phyloP scores from a whole-genome alignment of 2,797 vertebrate genomes.

The Anas acuta region DNA sequence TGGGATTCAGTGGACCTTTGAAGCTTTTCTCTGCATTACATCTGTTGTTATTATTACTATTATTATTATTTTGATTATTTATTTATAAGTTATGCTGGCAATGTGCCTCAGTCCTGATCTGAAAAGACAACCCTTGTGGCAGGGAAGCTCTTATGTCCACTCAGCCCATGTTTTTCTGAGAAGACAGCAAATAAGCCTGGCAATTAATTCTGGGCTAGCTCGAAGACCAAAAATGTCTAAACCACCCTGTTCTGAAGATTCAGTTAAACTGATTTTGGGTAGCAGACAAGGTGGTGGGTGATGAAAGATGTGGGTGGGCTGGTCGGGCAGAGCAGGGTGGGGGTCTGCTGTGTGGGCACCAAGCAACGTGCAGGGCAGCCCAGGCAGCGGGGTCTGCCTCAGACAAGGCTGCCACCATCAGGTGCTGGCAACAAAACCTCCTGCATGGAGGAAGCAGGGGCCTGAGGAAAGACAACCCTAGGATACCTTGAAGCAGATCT shows the following conservation, averaged over 20 bases:
- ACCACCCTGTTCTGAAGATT: neutral
- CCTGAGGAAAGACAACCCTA: neutral
- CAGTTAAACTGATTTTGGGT: neutral
- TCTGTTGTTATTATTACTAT: no score
- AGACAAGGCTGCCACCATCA: neutral
- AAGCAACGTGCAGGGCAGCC: no score
- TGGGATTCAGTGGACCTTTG: neutral
- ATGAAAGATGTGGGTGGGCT: rapidly evolving
- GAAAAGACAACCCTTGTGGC: neutral
- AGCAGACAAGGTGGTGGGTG: rapidly evolving
- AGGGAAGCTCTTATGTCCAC: neutral
- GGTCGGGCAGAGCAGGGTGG: neutral
- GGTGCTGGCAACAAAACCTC: neutral
- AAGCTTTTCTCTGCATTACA: neutral
- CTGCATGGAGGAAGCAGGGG: neutral
- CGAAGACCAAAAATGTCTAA: neutral
- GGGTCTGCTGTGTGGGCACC: rapidly evolving
- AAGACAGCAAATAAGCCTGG: neutral
- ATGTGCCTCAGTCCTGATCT: neutral
- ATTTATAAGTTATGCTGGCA: neutral
- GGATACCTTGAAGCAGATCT: neutral
- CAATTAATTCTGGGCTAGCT: neutral
- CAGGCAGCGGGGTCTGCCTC: rapidly evolving
- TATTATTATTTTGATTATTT: no score
- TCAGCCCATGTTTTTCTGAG: neutral